Conservation (phyloP, 2,797 vertebrate species). For the Cyprinella venusta region DNA sequence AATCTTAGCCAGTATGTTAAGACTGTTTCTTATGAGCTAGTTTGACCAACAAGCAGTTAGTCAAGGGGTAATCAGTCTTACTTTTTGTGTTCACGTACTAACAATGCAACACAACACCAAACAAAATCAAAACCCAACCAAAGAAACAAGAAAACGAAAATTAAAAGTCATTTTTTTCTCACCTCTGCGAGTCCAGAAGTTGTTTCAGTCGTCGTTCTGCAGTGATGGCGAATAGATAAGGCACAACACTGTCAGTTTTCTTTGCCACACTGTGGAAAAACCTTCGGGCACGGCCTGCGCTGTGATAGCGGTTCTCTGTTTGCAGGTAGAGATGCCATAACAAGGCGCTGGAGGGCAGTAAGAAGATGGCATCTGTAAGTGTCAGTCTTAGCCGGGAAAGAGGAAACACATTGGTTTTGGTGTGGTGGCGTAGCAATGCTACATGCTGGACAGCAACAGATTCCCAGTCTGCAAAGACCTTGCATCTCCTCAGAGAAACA, state of each 20-base stretch:
- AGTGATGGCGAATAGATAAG: constrained; percentile 88
- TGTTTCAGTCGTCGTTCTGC: constrained; percentile 90
- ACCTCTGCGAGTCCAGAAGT: constrained; percentile 88
- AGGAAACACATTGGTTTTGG: constrained; percentile 79
- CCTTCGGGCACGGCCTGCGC: constrained; percentile 84
- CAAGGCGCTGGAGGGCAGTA: constrained; percentile 78
- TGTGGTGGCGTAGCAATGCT: constrained; percentile 83
- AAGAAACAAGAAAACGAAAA: not conserved
- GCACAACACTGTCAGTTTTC: constrained; percentile 77
- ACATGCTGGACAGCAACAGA: constrained; percentile 81
- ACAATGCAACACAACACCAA: not conserved
- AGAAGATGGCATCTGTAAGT: constrained; percentile 78
- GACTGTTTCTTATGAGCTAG: not conserved
- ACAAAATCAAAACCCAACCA: not conserved
- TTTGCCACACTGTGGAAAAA: constrained; percentile 86
- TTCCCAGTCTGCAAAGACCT: constrained; percentile 72
- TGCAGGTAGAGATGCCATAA: constrained; percentile 89
- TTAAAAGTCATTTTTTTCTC: constrained; percentile 35
- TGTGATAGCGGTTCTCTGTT: constrained; percentile 86
- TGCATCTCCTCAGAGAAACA: not conserved
- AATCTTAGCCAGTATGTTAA: too few relatives aligned
- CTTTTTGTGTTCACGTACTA: not conserved
- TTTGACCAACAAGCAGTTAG: not conserved
- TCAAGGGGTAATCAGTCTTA: not conserved
- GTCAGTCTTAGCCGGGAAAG: constrained; percentile 81